Evolutionary conservation across 2,888 invertebrate species (phyloP), one percentile per base, ranked within the genome.

Genomic region (Noctua janthina): DNA sequence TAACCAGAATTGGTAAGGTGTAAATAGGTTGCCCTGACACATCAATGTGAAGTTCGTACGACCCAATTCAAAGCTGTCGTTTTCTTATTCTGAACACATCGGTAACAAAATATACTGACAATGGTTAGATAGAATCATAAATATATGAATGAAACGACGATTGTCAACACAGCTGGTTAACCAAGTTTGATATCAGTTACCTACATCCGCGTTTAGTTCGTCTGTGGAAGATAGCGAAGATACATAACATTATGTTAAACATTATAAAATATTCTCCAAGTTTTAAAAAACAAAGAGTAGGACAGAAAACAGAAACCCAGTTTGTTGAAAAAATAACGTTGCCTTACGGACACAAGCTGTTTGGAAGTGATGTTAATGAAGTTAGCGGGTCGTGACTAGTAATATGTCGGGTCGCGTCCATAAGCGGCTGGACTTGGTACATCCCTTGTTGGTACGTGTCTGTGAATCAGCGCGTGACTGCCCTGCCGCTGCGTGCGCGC

Each of bases 381-480:
- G 85, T 81, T 74, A 88, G 76, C 75, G 78, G 81, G 88, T 93
- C 93, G 93, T 93, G 93, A 93, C 92, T 88, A 86, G 84, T 77
- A 89, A 90, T 87, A 90, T 79, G 89, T 90, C 84, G 90, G 87
- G 84, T 83, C 71, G 74, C 89, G 91, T 87, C 89, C 90, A 88
- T 91, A 91, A 88, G 88, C 83, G 87, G 86, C 86, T 88, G 91
- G 90, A 90, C 83, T 88, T 73, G 74, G 84, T 89, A 88, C 90
- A 93, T 92, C 94, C 93, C 92, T 92, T 88, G 86, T 86, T 71
- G 79, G 81, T 90, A 86, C 86, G 86, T 87, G 89, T 81, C 82
- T 86, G 89, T 91, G 95, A 95, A 93, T 95, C 95, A 95, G 93
- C 93, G 94, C 94, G 93, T 95, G 95, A 95, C 95, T 92, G 91